A percentile compares a stretch with the other conserved stretches of the same genome.
phyloP scores from a whole-genome alignment of 2,888 invertebrate genomes.

The Merodon equestris region DNA sequence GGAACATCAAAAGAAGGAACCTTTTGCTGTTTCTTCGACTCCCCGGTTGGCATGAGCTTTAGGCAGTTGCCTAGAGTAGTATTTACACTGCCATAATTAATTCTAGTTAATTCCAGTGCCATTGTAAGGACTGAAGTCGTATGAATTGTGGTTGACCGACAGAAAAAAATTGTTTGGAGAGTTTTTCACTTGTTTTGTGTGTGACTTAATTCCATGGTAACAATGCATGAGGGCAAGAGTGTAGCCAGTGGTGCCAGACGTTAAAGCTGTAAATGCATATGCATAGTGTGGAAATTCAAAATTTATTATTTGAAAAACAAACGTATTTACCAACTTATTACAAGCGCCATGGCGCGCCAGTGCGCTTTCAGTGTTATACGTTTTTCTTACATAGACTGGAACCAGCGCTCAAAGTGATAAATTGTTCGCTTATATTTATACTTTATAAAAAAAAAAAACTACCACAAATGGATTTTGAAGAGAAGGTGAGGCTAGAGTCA shows the following conservation, averaged over 20 bases:
- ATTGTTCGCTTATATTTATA: too few relatives aligned
- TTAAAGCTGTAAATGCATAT: too few relatives aligned
- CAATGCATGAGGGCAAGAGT: neutral
- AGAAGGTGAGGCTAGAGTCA: too few relatives aligned
- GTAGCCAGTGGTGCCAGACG: neutral
- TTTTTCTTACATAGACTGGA: too few relatives aligned
- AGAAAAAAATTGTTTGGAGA: neutral
- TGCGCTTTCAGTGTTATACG: too few relatives aligned
- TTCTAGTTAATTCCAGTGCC: conserved; percentile 88
- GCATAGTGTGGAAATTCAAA: too few relatives aligned
- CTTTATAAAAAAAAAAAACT: too few relatives aligned
- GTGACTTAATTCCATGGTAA: conserved; percentile 20
- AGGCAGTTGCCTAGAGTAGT: conserved; percentile 88
- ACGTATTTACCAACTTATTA: too few relatives aligned
- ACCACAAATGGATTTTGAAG: too few relatives aligned
- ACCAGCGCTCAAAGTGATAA: too few relatives aligned
- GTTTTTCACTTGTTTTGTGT: conserved; percentile 5
- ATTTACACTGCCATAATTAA: conserved; percentile 91
- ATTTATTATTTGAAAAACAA: too few relatives aligned
- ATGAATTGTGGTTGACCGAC: neutral
- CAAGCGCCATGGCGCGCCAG: too few relatives aligned
- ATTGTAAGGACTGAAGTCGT: conserved; percentile 78
- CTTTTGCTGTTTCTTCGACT: conserved; percentile 80
- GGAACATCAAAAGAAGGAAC: conserved; percentile 28
- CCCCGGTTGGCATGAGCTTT: conserved; percentile 84